phyloP scores from a whole-genome alignment of 2,797 vertebrate species.

The Emydoidea blandingii region DNA sequence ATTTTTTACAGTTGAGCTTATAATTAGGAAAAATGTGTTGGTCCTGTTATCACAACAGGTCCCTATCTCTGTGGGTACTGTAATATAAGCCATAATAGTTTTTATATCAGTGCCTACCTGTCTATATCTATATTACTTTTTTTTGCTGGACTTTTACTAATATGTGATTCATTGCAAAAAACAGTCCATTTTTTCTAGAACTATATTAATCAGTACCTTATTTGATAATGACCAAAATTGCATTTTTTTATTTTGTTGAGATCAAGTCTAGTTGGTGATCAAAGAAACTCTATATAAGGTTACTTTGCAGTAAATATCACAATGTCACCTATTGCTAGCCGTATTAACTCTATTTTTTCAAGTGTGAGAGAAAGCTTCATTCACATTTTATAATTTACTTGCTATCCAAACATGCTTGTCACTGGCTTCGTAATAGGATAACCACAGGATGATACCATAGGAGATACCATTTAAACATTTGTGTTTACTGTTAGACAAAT shows the following conservation, averaged over 20 bases:
- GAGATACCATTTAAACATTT: not conserved
- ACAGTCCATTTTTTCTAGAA: not conserved
- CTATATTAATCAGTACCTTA: not conserved
- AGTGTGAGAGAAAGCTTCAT: not conserved
- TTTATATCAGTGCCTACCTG: not conserved
- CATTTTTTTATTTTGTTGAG: not conserved
- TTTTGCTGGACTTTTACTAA: not conserved
- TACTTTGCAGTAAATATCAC: not conserved
- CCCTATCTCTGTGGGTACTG: not conserved
- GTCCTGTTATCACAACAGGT: no score
- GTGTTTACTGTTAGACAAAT: not conserved
- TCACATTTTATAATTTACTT: not conserved
- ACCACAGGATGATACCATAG: not conserved
- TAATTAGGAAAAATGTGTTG: no score
- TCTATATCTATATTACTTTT: rapidly evolving
- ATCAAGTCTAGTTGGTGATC: not conserved
- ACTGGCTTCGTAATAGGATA: not conserved
- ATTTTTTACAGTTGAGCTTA: no score
- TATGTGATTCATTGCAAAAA: not conserved
- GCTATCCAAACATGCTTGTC: not conserved
- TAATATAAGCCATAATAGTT: not conserved
- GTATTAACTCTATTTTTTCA: not conserved
- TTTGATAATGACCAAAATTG: not conserved
- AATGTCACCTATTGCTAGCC: not conserved
- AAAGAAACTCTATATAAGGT: not conserved